Conservation (phyloP, 2,113 vertebrate species). For the Panthera leo region DNA sequence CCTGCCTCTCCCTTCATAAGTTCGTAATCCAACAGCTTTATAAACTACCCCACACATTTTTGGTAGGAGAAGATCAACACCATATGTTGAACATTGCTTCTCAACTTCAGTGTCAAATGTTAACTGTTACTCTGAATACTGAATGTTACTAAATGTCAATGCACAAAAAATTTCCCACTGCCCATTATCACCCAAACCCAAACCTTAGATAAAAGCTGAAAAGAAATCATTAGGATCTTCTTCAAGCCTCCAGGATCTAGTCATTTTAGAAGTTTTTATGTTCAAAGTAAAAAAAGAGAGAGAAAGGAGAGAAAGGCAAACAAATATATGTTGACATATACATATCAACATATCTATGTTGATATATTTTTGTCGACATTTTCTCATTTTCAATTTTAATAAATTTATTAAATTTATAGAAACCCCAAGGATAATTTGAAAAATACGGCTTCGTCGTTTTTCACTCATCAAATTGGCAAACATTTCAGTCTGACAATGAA, state of each 20-base stretch:
- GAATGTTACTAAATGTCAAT: background rate
- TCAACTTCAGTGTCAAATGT: background rate
- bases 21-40: background rate
- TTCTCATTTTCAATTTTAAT: conserved; percentile 50
- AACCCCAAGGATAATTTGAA: conserved; percentile 24
- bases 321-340: background rate
- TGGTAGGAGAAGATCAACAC: background rate
- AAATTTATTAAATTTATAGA: background rate
- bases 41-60: background rate
- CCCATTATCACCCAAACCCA: background rate
- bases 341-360: too few species aligned
- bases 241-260: background rate
- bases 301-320: background rate
- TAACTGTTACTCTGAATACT: background rate
- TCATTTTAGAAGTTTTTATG: background rate
- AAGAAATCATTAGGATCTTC: background rate
- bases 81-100: background rate
- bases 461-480: conserved; percentile 35
- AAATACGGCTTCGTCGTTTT: conserved; percentile 40
- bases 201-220: background rate
- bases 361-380: conserved; percentile 53
- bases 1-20: background rate
- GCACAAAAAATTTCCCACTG: background rate
- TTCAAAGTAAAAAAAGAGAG: conserved; percentile 17
- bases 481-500: background rate